Evolutionary conservation across 2,113 vertebrate species (phyloP).

Genomic region (Leucopsar rothschildi): DNA sequence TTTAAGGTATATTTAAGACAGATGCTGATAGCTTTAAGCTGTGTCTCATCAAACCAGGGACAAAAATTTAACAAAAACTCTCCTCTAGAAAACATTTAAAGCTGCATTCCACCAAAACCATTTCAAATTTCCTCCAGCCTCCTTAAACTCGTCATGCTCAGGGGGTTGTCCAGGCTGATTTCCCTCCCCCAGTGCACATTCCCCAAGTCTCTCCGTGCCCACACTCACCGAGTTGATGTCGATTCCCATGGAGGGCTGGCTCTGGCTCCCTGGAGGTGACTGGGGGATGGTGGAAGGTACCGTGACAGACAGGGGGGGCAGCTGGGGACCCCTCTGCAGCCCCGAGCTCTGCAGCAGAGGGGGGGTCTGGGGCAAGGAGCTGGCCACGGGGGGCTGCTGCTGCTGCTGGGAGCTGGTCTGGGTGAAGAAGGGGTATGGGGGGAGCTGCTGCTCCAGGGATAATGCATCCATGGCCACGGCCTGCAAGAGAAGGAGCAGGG

Average conservation of each 20-base stretch:
- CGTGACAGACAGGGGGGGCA: slow-evolving; percentile 81
- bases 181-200: accelerated
- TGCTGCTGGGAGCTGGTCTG: slow-evolving; percentile 81
- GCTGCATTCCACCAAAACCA: background rate
- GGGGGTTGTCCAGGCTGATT: accelerated
- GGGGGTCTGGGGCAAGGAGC: slow-evolving; percentile 78
- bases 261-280: slow-evolving; percentile 83
- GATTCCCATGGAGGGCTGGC: slow-evolving; percentile 83
- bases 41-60: background rate
- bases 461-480: slow-evolving; percentile 83
- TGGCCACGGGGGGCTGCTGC: slow-evolving; percentile 81
- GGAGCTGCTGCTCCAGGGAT: slow-evolving; percentile 93
- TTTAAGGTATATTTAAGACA: no score
- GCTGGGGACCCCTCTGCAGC: slow-evolving; percentile 83
- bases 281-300: slow-evolving; percentile 80
- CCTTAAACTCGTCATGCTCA: accelerated
- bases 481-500: slow-evolving; percentile 53
- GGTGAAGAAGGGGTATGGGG: slow-evolving; percentile 89
- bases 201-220: background rate
- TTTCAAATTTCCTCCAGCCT: accelerated
- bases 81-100: background rate
- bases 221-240: slow-evolving; percentile 88
- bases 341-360: slow-evolving; percentile 73
- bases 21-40: accelerated
- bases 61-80: background rate